Percentiles rank a stretch among this genome's conserved stretches.
Conservation (phyloP, 1,140 invertebrate genomes). For the Diachasmimorpha longicaudata region DNA sequence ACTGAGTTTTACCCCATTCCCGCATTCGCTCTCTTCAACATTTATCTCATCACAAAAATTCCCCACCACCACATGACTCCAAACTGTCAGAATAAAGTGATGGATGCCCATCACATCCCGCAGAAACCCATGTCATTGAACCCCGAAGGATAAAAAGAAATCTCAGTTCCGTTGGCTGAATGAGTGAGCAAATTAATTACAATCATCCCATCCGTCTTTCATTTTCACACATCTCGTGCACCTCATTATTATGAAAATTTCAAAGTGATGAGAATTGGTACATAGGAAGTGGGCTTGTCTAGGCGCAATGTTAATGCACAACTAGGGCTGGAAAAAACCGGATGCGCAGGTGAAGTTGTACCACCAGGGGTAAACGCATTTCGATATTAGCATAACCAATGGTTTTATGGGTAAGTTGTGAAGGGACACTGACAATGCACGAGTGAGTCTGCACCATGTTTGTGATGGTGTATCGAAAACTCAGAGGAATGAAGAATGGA, state of each 20-base stretch:
- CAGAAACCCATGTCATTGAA: conserved; percentile 10
- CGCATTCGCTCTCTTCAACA: too few species aligned
- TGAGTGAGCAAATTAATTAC: conserved; percentile 9
- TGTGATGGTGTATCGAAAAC: neutral
- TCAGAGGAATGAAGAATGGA: conserved; percentile 11
- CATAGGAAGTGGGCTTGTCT: neutral
- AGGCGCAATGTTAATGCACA: neutral
- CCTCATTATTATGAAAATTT: neutral
- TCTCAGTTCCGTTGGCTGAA: neutral
- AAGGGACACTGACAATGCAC: neutral
- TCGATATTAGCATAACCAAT: conserved; percentile 5
- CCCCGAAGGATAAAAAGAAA: conserved; percentile 15
- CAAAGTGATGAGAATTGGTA: neutral
- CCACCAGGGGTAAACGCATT: conserved; percentile 26
- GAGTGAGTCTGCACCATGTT: neutral
- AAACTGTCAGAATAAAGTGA: conserved; percentile 29
- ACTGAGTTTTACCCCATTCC: too few species aligned
- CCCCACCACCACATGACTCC: too few species aligned
- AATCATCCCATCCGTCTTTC: neutral
- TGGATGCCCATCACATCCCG: conserved; percentile 25
- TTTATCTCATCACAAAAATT: too few species aligned
- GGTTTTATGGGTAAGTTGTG: neutral
- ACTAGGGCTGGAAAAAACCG: conserved; percentile 39
- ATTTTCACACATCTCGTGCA: neutral
- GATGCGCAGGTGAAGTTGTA: conserved; percentile 55